Conservation (phyloP, 2,888 invertebrate genomes). For the Chaetogeoica ovagalla region DNA sequence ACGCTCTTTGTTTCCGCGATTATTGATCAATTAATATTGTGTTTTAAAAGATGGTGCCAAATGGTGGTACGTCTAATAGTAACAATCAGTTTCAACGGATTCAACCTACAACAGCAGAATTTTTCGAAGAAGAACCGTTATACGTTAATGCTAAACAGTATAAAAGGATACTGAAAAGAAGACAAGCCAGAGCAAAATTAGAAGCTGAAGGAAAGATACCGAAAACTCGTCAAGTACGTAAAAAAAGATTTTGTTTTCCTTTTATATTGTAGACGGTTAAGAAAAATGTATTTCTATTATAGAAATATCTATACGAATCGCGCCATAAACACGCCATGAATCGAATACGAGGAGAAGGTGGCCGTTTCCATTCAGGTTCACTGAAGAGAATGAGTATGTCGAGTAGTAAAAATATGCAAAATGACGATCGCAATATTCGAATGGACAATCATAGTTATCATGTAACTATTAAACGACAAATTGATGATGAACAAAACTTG, state of each 20-base stretch:
- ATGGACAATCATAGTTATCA: constrained; percentile 48
- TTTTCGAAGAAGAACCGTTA: constrained; percentile 88
- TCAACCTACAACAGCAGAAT: constrained; percentile 64
- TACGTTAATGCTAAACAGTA: constrained; percentile 99
- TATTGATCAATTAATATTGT: constrained; percentile 1
- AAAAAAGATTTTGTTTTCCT: neutral
- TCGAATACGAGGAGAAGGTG: constrained; percentile 93
- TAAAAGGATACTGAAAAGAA: constrained; percentile 88
- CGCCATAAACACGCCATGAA: constrained; percentile 97
- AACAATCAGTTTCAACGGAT: constrained; percentile 45
- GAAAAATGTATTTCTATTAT: constrained; percentile 58
- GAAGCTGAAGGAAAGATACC: constrained; percentile 95
- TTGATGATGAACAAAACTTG: constrained; percentile 44
- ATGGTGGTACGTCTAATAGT: constrained; percentile 39
- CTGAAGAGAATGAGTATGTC: constrained; percentile 57
- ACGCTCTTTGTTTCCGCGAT: neutral
- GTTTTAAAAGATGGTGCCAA: constrained; percentile 53
- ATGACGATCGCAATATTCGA: constrained; percentile 37
- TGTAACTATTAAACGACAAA: constrained; percentile 43
- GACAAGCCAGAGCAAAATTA: constrained; percentile 91
- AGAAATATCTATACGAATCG: constrained; percentile 99
- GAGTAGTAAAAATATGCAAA: constrained; percentile 53
- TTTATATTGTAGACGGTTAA: neutral
- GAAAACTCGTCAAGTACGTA: constrained; percentile 82
- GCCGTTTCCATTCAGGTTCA: constrained; percentile 83